phyloP scores from a whole-genome alignment of 2,797 vertebrate genomes.

The Chiloscyllium punctatum region DNA sequence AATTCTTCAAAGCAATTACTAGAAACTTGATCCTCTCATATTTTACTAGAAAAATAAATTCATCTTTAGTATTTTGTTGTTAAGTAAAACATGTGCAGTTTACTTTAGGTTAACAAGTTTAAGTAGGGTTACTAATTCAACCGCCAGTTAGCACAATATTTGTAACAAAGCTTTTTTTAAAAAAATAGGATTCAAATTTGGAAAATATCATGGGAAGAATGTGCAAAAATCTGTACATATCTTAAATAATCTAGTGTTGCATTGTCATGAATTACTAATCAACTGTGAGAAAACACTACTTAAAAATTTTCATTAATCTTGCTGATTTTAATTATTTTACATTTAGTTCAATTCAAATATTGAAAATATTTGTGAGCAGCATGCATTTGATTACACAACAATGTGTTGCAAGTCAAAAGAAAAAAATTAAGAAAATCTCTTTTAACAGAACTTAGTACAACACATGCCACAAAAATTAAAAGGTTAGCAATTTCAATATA shows the following conservation, averaged over 20 bases:
- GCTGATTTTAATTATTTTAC: background rate
- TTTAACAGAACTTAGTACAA: background rate
- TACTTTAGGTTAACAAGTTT: background rate
- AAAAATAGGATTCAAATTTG: background rate
- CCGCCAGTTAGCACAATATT: background rate
- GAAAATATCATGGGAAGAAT: background rate
- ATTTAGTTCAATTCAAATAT: background rate
- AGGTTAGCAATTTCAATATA: background rate
- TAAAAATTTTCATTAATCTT: background rate
- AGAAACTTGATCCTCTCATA: constrained; percentile 86
- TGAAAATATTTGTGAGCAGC: background rate
- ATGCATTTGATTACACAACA: background rate
- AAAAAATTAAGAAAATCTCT: background rate
- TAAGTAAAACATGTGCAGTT: background rate
- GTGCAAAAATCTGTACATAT: background rate
- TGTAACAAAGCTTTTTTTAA: background rate
- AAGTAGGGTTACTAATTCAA: background rate
- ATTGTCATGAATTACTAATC: background rate
- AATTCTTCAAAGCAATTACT: constrained; percentile 83
- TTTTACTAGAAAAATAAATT: constrained; percentile 66
- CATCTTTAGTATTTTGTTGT: background rate
- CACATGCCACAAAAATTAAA: background rate
- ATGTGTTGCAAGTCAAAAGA: background rate
- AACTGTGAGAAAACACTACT: background rate
- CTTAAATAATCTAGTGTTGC: background rate